A percentile compares a stretch with the other conserved stretches of the same genome.
Evolutionary conservation across 2,888 invertebrate genomes (phyloP).

Genomic region (Creontiades dilutus): DNA sequence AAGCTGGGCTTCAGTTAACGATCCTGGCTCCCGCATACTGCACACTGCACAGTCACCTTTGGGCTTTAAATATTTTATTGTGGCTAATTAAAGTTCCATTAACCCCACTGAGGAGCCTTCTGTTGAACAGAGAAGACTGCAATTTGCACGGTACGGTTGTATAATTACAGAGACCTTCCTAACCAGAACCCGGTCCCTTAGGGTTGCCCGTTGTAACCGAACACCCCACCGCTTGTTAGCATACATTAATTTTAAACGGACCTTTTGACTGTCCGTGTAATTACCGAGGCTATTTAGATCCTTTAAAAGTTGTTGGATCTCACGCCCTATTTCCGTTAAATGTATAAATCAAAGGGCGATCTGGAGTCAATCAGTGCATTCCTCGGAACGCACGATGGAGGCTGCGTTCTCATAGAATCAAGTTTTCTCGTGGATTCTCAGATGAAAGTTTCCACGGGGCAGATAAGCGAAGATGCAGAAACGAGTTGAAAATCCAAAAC

Average conservation of each 20-base stretch:
- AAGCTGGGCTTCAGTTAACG: neutral
- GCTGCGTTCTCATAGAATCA: neutral
- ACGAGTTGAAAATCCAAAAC: neutral
- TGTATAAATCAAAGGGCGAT: conserved; percentile 54
- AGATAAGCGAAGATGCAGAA: conserved; percentile 25
- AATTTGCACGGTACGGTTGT: conserved; percentile 62
- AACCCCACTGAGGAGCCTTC: conserved; percentile 4
- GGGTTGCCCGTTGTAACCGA: conserved; percentile 41
- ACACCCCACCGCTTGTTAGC: conserved; percentile 64
- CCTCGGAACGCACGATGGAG: neutral
- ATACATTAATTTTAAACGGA: conserved; percentile 68
- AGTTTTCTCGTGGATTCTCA: neutral
- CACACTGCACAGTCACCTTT: conserved; percentile 28
- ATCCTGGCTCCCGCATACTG: neutral
- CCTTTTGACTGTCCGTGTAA: conserved; percentile 57
- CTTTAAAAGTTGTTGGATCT: conserved; percentile 66
- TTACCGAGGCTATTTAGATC: conserved; percentile 55
- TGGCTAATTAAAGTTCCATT: conserved; percentile 63
- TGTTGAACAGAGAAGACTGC: conserved; percentile 37
- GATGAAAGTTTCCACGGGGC: conserved; percentile 2
- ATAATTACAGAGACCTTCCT: conserved; percentile 58
- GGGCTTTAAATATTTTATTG: conserved; percentile 56
- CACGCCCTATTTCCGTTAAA: conserved; percentile 57
- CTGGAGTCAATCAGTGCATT: conserved; percentile 46
- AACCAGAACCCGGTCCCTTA: conserved; percentile 30